Conservation (phyloP, 2,113 vertebrate species). For the Pomatorhinus ruficollis region DNA sequence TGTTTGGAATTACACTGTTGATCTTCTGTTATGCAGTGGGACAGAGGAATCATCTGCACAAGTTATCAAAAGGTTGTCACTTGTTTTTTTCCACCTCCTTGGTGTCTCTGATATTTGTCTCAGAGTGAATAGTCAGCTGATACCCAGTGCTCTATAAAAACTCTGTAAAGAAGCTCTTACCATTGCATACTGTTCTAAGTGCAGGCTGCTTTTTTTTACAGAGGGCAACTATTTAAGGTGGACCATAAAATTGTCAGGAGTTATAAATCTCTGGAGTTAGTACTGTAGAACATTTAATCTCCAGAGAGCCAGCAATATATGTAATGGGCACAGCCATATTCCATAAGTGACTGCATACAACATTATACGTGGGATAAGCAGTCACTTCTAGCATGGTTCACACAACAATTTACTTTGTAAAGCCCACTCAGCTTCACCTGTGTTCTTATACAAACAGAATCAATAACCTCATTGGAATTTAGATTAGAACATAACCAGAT, state of each 20-base stretch:
- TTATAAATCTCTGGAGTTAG: slow-evolving; percentile 31
- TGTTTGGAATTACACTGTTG: neutral
- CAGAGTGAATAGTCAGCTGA: neutral
- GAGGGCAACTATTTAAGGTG: neutral
- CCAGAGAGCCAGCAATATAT: neutral
- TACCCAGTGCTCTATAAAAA: neutral
- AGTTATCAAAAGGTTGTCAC: neutral
- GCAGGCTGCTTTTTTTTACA: neutral
- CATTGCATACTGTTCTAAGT: neutral
- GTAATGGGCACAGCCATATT: neutral
- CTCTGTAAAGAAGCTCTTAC: neutral
- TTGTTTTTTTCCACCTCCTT: neutral
- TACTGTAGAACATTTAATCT: neutral
- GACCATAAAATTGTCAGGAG: neutral
- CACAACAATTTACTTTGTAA: neutral
- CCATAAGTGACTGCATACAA: neutral
- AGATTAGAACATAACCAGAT: slow-evolving; percentile 26
- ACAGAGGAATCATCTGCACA: neutral
- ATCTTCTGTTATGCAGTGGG: neutral
- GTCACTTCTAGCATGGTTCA: neutral
- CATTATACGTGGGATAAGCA: neutral
- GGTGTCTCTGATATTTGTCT: neutral
- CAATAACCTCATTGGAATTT: slow-evolving; percentile 22
- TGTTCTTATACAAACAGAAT: slow-evolving; percentile 3
- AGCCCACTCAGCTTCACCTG: neutral